Evolutionary conservation across 23 tunicate species (phyloP), one percentile per base, ranked within the genome.

Genomic region (Botrylloides violaceus): DNA sequence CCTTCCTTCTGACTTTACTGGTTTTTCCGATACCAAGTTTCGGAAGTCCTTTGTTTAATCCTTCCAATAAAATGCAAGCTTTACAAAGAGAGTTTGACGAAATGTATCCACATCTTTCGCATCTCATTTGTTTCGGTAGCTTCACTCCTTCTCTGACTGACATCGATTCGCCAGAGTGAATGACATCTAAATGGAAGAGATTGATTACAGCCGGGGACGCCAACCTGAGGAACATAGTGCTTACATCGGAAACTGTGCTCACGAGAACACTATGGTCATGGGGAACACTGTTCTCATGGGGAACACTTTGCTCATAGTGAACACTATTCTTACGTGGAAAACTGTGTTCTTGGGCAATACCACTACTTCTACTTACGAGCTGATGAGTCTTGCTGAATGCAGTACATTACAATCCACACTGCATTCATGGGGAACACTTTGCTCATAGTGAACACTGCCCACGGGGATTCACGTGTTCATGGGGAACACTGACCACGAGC

Each of bases 61-160:
- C 98, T 68, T 93, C 98, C 32, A 93, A 70, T 36, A 93, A 66
- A 65, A 93, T 57, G 58, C 98, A 93, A 12, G 98, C 98, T 64
- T 93, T 93, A 73, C 98, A 93, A 49, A 93, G 49, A n/a, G 87
- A 80, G 25, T 93, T 81, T 18, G 95, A 86, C 31, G 98, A 93
- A 27, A 93, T 93, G 65, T 93, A 93, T 28, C 81, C 95, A 77
- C 98, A 93, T 49, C 84, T 35, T 19, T 60, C 74, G 62, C 98
- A 93, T 24, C 68, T 85, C 49, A 72, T 74, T 66, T 78, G 92
- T 12, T 30, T 66, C 24, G 98, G 95, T 32, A 93, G 64, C 26
- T 91, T 88, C 2, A 93, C 89, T 4, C 89, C 89, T 35, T 93
- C 82, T 55, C 77, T 66, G 5, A 93, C 91, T 2, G 79, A 76